Evolutionary conservation across 2,888 invertebrate genomes (phyloP).

Genomic region (Plutella xylostella): DNA sequence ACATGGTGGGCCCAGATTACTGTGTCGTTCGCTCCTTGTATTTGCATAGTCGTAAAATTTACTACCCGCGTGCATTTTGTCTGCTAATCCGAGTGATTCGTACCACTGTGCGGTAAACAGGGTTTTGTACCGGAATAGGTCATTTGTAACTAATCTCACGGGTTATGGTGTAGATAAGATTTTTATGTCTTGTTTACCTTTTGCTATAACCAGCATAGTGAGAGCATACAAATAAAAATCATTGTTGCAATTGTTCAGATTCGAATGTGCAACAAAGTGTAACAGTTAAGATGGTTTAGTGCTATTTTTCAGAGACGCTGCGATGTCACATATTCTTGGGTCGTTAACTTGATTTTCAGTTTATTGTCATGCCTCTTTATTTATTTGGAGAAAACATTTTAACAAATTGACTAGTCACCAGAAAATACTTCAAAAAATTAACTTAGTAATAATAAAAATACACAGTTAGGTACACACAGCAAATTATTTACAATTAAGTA

Average conservation of each 20-base stretch:
- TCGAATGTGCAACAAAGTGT: conserved; percentile 3
- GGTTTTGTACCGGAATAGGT: conserved; percentile 23
- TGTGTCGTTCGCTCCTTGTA: conserved; percentile 44
- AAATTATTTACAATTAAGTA: too few species aligned
- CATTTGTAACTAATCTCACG: conserved; percentile 30
- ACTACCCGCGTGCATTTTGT: conserved; percentile 58
- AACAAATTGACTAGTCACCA: not conserved
- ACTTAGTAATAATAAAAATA: not conserved
- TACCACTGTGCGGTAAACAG: conserved; percentile 27
- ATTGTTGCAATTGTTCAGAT: conserved; percentile 2
- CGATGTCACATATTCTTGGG: too few species aligned
- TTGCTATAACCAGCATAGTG: not conserved
- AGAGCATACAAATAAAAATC: conserved; percentile 6
- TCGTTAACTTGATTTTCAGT: too few species aligned
- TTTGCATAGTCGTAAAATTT: conserved; percentile 67
- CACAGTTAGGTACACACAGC: too few species aligned
- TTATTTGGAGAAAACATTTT: not conserved
- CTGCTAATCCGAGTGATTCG: conserved; percentile 46
- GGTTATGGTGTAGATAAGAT: conserved; percentile 26
- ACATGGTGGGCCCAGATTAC: too few species aligned
- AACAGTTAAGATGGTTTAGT: not conserved
- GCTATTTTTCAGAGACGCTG: not conserved
- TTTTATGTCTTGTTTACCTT: conserved; percentile 20
- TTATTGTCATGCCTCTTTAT: too few species aligned
- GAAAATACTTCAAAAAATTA: not conserved